Percentiles rank a stretch among this genome's conserved stretches.
Evolutionary conservation across 2,113 vertebrate genomes (phyloP).

Genomic region (Rhinolophus ferrumequinum): DNA sequence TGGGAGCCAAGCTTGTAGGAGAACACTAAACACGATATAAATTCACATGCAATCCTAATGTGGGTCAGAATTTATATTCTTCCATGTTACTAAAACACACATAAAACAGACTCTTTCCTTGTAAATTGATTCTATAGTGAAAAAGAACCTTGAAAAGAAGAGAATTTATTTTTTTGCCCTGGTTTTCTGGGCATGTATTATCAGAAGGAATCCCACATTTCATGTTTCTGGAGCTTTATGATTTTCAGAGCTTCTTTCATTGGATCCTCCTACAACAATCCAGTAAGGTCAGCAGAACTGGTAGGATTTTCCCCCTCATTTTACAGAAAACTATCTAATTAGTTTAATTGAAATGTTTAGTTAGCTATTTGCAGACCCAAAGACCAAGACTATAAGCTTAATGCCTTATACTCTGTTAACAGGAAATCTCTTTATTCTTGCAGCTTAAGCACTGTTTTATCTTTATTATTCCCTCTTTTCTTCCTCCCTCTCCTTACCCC

Average conservation of each 20-base stretch:
- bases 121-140: conserved; percentile 41
- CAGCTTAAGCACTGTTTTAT: background rate
- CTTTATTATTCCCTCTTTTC: conserved; percentile 6
- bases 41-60: conserved; percentile 37
- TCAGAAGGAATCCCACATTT: background rate
- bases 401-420: background rate
- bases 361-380: conserved; percentile 21
- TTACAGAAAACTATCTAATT: background rate
- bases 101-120: background rate
- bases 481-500: background rate
- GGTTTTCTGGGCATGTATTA: background rate
- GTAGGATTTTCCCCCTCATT: background rate
- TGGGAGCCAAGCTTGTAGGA: background rate
- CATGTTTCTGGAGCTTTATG: background rate
- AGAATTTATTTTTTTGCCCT: background rate
- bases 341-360: background rate
- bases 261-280: accelerated
- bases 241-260: conserved; percentile 14
- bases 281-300: background rate
- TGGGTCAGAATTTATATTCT: conserved; percentile 30
- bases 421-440: background rate
- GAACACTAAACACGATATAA: background rate
- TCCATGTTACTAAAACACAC: conserved; percentile 28
- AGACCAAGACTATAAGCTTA: background rate
- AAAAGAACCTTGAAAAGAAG: conserved; percentile 50